These are phyloP conservation scores for Chaunax sp. DNA, from an alignment of 2,797 vertebrate genomes.

Conservation along the genomic window DNA sequence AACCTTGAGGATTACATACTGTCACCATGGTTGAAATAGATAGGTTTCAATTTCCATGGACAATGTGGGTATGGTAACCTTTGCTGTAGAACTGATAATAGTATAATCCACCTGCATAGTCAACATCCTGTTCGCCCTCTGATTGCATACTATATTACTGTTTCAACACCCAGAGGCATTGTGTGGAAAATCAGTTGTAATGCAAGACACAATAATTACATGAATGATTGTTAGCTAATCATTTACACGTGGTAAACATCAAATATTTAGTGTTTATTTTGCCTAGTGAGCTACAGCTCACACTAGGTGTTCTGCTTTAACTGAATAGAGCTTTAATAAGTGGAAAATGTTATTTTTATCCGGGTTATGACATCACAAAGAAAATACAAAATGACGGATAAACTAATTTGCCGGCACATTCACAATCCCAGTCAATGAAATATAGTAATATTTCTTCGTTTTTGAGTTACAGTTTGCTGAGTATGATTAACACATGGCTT, in stretches of 20 bases:
- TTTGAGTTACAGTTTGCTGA: background rate
- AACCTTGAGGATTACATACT: background rate
- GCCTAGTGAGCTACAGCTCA: background rate
- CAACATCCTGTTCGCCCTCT: background rate
- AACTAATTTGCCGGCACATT: background rate
- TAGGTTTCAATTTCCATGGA: background rate
- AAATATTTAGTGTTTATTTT: background rate
- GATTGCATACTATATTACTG: background rate
- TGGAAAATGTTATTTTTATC: too few species aligned
- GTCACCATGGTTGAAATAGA: background rate
- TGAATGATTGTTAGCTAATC: background rate
- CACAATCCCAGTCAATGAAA: background rate
- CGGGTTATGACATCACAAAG: background rate
- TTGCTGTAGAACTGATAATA: constrained; percentile 10
- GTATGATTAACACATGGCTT: background rate
- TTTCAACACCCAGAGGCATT: background rate
- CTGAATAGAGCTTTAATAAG: background rate
- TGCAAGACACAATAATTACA: background rate
- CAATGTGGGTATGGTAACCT: accelerated
- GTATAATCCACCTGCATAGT: too few species aligned
- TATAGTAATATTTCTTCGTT: background rate
- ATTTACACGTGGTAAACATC: too few species aligned
- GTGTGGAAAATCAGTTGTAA: background rate
- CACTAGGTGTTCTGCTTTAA: background rate
- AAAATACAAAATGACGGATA: background rate